Base-by-base conservation (phyloP, 2,113 vertebrate genomes). In the Ochotona princeps region DNA sequence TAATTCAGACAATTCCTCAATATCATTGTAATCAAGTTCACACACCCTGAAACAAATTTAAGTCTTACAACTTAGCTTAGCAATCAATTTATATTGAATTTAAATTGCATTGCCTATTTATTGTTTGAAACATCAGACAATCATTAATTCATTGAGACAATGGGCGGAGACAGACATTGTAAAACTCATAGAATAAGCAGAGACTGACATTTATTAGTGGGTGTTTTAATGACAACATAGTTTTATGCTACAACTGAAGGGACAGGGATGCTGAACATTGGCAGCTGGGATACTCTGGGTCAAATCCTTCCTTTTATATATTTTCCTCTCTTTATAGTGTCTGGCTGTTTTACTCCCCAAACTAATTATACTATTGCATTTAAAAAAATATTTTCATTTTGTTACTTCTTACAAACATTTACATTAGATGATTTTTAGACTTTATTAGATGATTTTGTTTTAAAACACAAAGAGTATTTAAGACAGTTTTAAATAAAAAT, bases 361-460 rank as follows among this genome's bases (percentile, higher is more conserved):
- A 23, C 21, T 51, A 20, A 76, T 32, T 12, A 51, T 51, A 80
- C 63, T 72, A 92, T 66, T 89, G 88, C 9, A 60, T 89, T 91
- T 85, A 70, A 65, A 79, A 54, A 67, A 8, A 25, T 23, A 13
- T 32, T 80, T 76, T 87, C 65, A 65, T 38, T 73, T 2, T 32
- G 74, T n/a, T 83, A 26, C 72, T 7, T 83, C 83, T 85, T 65
- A 81, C 10, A 70, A 51, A 89, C 28, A 81, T 81, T 91, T 89
- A 86, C 21, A 35, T 47, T 65, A 60, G 51, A 25, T 20, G 30
- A 32, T 20, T 35, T 79, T 83, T 44, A 44, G 38, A 44, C 38
- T 44, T 44, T 60, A 60, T 79, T 73, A 88, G 9, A 17, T 69
- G 30, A 26, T 57, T 74, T 93, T 75, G 67, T 74, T n/a, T 78